Evolutionary conservation across 2,888 invertebrate species (phyloP), one percentile per base, ranked within the genome.

Genomic region (Drosophila cognata): DNA sequence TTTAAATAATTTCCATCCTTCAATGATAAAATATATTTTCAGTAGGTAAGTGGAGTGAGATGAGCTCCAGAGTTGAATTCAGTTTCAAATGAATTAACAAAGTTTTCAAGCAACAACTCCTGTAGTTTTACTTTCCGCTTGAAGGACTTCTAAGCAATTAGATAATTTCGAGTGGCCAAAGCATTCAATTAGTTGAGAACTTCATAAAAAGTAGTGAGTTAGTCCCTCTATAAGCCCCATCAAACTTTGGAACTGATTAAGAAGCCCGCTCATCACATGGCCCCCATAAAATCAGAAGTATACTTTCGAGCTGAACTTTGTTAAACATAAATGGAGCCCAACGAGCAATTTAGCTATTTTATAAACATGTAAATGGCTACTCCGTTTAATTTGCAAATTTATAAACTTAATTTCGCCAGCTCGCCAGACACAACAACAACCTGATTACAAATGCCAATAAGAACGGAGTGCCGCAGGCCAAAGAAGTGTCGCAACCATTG

Each of bases 371-470:
- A 74, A 74, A 77, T 57, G 71, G 60, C 65, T 36, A 25, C 55
- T 41, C 63, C 48, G 51, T 43, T 46, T 51, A 74, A 66, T 63
- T 68, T 57, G 66, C 67, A 67, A 71, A 66, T 67, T 78, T 67
- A 79, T 71, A 43, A 78, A 71, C 70, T 74, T 36, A 52, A 52
- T 57, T 62, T 31, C 16, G 28, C 41, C 11, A n/a, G 31, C 16
- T 13, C 18, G 33, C 28, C 56, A 71, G 64, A 63, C 60, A 59
- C 58, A 58, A 61, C 58, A 58, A 61, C 58, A 61, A 58, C 28
- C 63, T 72, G 65, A 76, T 64, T 80, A 59, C 77, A 58, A 72
- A 67, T 35, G 75, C 61, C 73, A 80, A 59, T 60, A 64, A 60
- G 35, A 36, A 43, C n/a, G 4, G 58, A 25, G 41, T n/a, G 56